phyloP scores from a whole-genome alignment of 64 coral and sea anemone genomes.

The Montipora cactus region DNA sequence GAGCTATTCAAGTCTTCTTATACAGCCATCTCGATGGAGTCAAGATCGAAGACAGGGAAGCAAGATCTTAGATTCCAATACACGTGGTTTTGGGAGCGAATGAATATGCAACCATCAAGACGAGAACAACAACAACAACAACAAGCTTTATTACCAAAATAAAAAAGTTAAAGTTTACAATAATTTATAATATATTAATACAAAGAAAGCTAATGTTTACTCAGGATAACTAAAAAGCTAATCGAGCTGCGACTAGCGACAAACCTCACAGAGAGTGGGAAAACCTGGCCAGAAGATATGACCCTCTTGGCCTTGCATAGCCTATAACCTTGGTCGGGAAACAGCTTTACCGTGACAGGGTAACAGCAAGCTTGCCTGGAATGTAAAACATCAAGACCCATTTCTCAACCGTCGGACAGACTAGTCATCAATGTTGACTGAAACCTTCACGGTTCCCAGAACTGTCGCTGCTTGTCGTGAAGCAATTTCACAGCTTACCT shows the following conservation, averaged over 20 bases:
- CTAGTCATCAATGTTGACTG: slow-evolving; percentile 12
- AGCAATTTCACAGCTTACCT: slow-evolving; percentile 37
- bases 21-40: slow-evolving; percentile 44
- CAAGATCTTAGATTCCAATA: slow-evolving; percentile 22
- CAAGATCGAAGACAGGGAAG: slow-evolving; percentile 36
- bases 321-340: slow-evolving; percentile 59
- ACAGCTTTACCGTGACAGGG: slow-evolving; percentile 45
- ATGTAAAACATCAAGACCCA: slow-evolving; percentile 43
- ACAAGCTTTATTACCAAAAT: no score
- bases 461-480: slow-evolving; percentile 38
- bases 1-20: slow-evolving; percentile 14
- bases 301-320: slow-evolving; percentile 63
- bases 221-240: background rate
- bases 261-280: slow-evolving; percentile 11
- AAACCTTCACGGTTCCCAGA: slow-evolving; percentile 16
- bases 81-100: slow-evolving; percentile 42
- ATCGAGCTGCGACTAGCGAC: background rate
- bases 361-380: slow-evolving; percentile 64
- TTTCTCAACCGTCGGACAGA: slow-evolving; percentile 51
- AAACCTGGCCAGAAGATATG: slow-evolving; percentile 58
- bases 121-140: slow-evolving; percentile 20
- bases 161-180: no score
- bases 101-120: slow-evolving; percentile 48
- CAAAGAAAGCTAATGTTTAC: background rate
- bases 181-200: no score